Percentiles rank a stretch among this genome's conserved stretches.
These are phyloP conservation scores for Drosophila oshimai DNA, from an alignment of 1,140 invertebrate species.

Conservation along the genomic window DNA sequence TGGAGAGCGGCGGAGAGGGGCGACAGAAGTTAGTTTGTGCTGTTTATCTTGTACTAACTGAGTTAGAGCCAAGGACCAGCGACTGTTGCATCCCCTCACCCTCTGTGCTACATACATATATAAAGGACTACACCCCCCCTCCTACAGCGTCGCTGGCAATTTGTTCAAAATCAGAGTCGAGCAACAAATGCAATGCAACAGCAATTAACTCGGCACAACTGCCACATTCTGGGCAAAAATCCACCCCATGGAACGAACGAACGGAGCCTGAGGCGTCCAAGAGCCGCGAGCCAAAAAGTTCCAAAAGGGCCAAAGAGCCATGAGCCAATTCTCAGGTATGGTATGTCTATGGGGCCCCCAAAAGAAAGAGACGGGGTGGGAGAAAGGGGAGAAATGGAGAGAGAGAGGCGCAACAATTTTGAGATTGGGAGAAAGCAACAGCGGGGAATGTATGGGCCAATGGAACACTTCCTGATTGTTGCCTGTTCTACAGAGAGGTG, in stretches of 20 bases:
- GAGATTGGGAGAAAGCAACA: constrained; percentile 42
- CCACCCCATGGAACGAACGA: constrained; percentile 62
- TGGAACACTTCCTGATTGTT: constrained; percentile 68
- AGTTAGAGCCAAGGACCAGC: constrained; percentile 44
- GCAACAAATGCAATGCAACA: constrained; percentile 80
- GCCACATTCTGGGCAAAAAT: constrained; percentile 75
- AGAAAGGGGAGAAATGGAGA: constrained; percentile 20
- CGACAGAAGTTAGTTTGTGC: constrained; percentile 36
- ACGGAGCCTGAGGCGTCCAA: constrained; percentile 23
- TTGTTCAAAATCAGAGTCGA: constrained; percentile 77
- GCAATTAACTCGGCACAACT: constrained; percentile 80
- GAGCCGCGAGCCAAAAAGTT: constrained; percentile 52
- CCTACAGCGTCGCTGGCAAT: constrained; percentile 64
- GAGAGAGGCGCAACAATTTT: constrained; percentile 76
- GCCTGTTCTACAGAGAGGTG: constrained; percentile 2
- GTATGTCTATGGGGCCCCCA: background rate
- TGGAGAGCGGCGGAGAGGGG: constrained; percentile 4
- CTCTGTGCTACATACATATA: background rate
- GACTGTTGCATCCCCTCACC: constrained; percentile 46
- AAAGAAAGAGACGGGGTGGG: constrained; percentile 5
- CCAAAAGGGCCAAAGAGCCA: constrained; percentile 55
- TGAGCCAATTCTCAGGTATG: constrained; percentile 71
- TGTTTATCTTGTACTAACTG: constrained; percentile 47
- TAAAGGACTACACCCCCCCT: background rate
- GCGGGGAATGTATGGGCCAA: constrained; percentile 35